Conservation (phyloP, 2,797 vertebrate genomes). For the Schizopygopsis malacanthus region DNA sequence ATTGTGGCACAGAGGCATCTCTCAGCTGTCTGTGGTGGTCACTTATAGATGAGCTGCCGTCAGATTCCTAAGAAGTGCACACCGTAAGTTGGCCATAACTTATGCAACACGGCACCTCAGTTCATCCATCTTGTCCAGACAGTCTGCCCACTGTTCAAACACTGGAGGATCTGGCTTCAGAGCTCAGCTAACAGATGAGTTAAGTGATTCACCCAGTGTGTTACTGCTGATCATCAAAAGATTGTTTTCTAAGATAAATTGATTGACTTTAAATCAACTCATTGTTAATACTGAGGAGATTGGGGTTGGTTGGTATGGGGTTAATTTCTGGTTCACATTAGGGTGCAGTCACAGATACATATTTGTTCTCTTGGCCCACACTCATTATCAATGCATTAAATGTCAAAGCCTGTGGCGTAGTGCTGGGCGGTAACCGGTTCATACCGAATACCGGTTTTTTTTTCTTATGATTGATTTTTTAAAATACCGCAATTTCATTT, state of each 20-base stretch:
- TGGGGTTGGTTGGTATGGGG: background rate
- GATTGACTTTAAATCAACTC: background rate
- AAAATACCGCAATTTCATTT: no score
- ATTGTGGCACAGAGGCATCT: slow-evolving; percentile 17
- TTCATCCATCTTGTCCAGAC: slow-evolving; percentile 33
- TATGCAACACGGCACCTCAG: slow-evolving; percentile 12
- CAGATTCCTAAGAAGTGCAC: background rate
- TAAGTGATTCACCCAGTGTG: background rate
- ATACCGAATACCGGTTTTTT: no score
- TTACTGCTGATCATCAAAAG: background rate
- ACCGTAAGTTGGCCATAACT: slow-evolving; percentile 18
- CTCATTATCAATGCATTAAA: background rate
- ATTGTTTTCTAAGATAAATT: background rate
- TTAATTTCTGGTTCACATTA: background rate
- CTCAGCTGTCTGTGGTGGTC: slow-evolving; percentile 17
- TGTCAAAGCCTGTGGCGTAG: background rate
- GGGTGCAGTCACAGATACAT: background rate
- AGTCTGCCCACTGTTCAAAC: slow-evolving; percentile 29
- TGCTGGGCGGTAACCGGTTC: no score
- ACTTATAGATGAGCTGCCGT: slow-evolving; percentile 20
- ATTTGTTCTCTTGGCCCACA: background rate
- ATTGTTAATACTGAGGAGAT: background rate
- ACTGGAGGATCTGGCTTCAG: slow-evolving; percentile 10
- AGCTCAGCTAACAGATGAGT: slow-evolving; percentile 24
- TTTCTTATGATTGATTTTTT: no score